A percentile compares a stretch with the other conserved stretches of the same genome.
phyloP scores from a whole-genome alignment of 2,888 invertebrate species.

The Pachliopta kotzebuea region DNA sequence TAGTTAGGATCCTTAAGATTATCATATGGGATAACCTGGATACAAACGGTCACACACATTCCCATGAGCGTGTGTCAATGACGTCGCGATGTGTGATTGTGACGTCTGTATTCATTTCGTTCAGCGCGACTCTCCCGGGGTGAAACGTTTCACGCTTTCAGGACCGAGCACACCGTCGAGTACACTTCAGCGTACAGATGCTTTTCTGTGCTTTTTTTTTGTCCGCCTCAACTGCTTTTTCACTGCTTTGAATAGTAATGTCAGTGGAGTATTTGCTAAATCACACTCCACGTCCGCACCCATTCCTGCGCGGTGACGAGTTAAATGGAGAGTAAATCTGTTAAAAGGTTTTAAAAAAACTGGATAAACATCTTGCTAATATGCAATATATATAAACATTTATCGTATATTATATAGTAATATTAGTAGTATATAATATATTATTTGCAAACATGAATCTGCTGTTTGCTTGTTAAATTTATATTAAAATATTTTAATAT shows the following conservation, averaged over 20 bases:
- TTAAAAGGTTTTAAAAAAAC: no score
- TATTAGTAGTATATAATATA: no score
- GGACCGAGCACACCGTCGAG: conserved; percentile 18
- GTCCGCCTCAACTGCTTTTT: conserved; percentile 24
- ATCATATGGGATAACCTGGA: not conserved
- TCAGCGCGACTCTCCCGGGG: conserved; percentile 14
- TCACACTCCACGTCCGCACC: conserved; percentile 2
- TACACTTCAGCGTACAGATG: conserved; percentile 13
- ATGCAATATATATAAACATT: no score
- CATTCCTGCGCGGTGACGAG: not conserved
- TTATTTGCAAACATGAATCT: no score
- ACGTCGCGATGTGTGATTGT: conserved; percentile 9
- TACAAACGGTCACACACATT: not conserved
- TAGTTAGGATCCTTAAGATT: no score
- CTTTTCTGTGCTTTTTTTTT: conserved; percentile 18
- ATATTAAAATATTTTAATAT: no score
- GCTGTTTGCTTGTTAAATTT: no score
- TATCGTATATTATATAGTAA: no score
- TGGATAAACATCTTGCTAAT: no score
- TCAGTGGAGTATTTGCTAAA: conserved; percentile 13
- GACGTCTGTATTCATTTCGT: conserved; percentile 21
- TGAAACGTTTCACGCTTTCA: conserved; percentile 29
- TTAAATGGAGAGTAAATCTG: no score
- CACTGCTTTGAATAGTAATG: conserved; percentile 20
- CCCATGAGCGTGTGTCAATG: not conserved